A percentile compares a stretch with the other conserved stretches of the same genome.
These are phyloP conservation scores for Platyscapa corneri DNA, from an alignment of 1,140 invertebrate species.

Conservation along the genomic window DNA sequence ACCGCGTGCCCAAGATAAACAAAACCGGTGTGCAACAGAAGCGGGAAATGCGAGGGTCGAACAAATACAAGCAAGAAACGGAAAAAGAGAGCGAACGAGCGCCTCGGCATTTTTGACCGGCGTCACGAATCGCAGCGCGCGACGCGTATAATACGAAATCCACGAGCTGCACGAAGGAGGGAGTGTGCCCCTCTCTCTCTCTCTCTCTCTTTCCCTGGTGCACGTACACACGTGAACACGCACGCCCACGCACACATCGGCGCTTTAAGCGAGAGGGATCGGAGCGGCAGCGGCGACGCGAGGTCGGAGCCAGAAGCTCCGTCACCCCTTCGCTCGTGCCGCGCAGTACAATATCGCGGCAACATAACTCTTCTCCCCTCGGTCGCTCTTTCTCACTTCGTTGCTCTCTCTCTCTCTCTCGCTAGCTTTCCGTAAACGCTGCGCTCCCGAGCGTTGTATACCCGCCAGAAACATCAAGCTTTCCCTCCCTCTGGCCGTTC, in stretches of 20 bases:
- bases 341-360: slow-evolving; percentile 64
- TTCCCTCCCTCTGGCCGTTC: slow-evolving; percentile 54
- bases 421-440: no score
- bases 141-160: slow-evolving; percentile 14
- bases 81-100: background rate
- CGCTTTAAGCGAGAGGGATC: slow-evolving; percentile 52
- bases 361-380: slow-evolving; percentile 70
- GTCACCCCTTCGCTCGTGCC: slow-evolving; percentile 1
- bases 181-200: slow-evolving; percentile 14
- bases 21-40: background rate
- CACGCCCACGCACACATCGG: no score
- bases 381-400: background rate
- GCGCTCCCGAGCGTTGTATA: background rate
- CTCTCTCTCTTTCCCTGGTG: slow-evolving; percentile 40
- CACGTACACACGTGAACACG: background rate
- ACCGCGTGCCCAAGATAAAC: slow-evolving; percentile 4
- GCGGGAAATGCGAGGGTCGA: background rate
- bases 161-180: background rate
- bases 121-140: background rate
- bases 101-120: slow-evolving; percentile 11
- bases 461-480: slow-evolving; percentile 50
- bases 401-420: background rate
- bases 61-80: background rate
- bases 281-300: slow-evolving; percentile 58
- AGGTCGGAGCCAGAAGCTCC: slow-evolving; percentile 28